Evolutionary conservation across 2,113 vertebrate genomes (phyloP).

Genomic region (Hassar affinis): DNA sequence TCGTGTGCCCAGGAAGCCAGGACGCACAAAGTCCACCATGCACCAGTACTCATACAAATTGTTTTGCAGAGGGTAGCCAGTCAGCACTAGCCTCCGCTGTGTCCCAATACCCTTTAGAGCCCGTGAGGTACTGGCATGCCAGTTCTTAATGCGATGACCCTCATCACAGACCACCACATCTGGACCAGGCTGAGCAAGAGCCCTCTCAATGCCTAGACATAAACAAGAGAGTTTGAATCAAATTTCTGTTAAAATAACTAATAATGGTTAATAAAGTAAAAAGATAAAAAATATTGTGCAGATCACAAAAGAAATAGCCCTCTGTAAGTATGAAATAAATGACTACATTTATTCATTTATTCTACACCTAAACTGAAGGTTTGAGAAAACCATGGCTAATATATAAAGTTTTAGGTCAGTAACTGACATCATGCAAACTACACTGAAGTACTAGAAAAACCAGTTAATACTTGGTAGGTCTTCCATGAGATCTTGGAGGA

Average conservation of each 20-base stretch:
- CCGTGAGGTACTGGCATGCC: conserved; percentile 95
- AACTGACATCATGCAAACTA: conserved; percentile 62
- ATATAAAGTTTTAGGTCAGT: background rate
- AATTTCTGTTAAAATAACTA: background rate
- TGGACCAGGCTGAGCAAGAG: conserved; percentile 89
- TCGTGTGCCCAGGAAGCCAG: conserved; percentile 92
- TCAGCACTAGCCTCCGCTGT: conserved; percentile 89
- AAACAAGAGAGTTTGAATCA: background rate
- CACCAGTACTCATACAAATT: conserved; percentile 99
- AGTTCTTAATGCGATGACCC: conserved; percentile 98
- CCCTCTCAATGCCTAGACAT: conserved; percentile 85
- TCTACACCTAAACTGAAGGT: background rate
- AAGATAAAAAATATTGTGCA: background rate
- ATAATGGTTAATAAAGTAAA: background rate
- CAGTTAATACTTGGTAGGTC: too few relatives aligned
- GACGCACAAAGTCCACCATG: conserved; percentile 98
- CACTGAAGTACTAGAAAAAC: background rate
- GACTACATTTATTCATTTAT: background rate
- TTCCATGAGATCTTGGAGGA: too few relatives aligned
- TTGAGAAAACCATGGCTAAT: background rate
- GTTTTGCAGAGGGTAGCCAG: conserved; percentile 95
- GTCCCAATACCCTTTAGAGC: conserved; percentile 96
- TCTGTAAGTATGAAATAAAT: background rate
- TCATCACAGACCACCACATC: conserved; percentile 98
- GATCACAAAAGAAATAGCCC: background rate